Evolutionary conservation across 2,797 vertebrate species (phyloP).

Genomic region (Ptychobarbus kaznakovi): DNA sequence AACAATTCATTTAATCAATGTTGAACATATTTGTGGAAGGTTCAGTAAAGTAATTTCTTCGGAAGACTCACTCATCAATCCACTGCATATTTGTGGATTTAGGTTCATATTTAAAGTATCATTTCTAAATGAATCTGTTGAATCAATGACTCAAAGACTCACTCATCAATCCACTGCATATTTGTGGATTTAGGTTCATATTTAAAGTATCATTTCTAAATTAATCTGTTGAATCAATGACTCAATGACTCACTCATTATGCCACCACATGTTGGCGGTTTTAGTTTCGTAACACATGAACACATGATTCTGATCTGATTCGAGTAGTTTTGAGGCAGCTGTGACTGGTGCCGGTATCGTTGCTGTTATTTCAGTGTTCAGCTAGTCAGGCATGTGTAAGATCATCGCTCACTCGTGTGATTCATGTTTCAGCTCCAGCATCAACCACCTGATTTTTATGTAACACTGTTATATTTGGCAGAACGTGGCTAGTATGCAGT

Average conservation of each 20-base stretch:
- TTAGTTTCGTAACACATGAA: background rate
- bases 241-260: too few relatives aligned
- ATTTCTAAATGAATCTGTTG: background rate
- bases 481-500: background rate
- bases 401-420: constrained; percentile 20
- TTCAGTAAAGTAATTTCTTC: too few relatives aligned
- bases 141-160: too few relatives aligned
- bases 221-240: too few relatives aligned
- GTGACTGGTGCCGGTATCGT: background rate
- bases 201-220: too few relatives aligned
- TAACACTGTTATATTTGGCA: background rate
- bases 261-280: background rate
- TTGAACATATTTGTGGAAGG: too few relatives aligned
- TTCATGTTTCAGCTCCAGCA: background rate
- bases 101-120: background rate
- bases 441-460: background rate
- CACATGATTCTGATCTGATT: background rate
- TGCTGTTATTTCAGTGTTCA: background rate
- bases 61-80: background rate
- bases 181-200: too few relatives aligned
- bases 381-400: constrained; percentile 2
- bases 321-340: background rate
- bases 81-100: background rate
- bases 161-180: background rate
- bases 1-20: too few relatives aligned